Percentiles rank a stretch among this genome's conserved stretches.
phyloP scores from a whole-genome alignment of 2,888 invertebrate species.

The Erynnis tages region DNA sequence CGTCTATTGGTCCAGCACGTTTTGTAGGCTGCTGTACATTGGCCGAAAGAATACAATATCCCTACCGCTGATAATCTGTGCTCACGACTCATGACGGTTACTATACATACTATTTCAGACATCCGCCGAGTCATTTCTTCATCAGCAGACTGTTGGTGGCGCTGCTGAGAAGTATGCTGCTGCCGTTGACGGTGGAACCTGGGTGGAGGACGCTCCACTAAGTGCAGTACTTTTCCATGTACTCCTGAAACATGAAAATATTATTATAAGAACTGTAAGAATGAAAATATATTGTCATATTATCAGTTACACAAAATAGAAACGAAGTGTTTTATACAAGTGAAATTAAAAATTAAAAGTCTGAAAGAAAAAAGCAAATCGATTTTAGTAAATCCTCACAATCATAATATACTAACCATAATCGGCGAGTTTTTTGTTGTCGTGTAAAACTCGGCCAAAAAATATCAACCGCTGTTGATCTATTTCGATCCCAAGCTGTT shows the following conservation, averaged over 20 bases:
- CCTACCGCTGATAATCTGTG: too few relatives aligned
- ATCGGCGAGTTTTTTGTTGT: constrained; percentile 91
- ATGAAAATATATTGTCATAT: too few relatives aligned
- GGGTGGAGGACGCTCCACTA: constrained; percentile 94
- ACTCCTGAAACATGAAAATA: constrained; percentile 83
- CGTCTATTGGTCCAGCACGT: too few relatives aligned
- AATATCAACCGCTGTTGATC: constrained; percentile 95
- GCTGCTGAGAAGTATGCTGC: too few relatives aligned
- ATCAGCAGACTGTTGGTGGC: too few relatives aligned
- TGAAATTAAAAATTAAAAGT: too few relatives aligned
- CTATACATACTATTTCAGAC: constrained; percentile 1
- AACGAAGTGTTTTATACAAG: too few relatives aligned
- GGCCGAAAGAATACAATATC: background rate
- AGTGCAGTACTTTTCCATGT: constrained; percentile 94
- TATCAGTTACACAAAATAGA: too few relatives aligned
- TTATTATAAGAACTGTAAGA: too few relatives aligned
- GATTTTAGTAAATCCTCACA: background rate
- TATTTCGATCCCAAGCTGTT: constrained; percentile 89
- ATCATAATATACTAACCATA: constrained; percentile 83
- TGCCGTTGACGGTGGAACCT: constrained; percentile 36
- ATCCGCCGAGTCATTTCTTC: background rate
- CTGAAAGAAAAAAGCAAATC: too few relatives aligned
- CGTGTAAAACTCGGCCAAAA: constrained; percentile 95
- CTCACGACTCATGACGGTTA: too few relatives aligned
- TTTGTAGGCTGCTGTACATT: too few relatives aligned